Evolutionary conservation across 2,797 vertebrate genomes (phyloP).

Genomic region (Propithecus perrieri): DNA sequence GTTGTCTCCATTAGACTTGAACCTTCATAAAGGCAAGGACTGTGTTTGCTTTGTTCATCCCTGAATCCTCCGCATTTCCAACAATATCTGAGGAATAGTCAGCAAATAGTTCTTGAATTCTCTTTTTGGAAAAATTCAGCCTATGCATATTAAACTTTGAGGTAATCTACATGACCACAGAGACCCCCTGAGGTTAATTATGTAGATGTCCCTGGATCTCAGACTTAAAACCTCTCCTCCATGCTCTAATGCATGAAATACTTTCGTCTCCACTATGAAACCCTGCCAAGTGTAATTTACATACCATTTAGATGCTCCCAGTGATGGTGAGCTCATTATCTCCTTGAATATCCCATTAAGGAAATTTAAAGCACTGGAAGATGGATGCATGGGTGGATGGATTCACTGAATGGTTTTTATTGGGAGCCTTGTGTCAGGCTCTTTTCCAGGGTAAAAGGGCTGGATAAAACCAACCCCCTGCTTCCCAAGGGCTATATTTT

Average conservation of each 20-base stretch:
- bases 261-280: background rate
- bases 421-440: too few relatives aligned
- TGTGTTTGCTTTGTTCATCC: background rate
- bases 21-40: background rate
- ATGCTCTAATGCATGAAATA: accelerated
- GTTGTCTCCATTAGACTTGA: accelerated
- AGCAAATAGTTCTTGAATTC: background rate
- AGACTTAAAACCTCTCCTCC: background rate
- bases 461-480: background rate
- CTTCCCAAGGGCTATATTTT: constrained; percentile 48
- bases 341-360: background rate
- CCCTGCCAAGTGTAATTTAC: background rate
- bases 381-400: background rate
- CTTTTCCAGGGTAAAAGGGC: background rate
- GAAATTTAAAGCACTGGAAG: background rate
- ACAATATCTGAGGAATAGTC: background rate
- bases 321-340: background rate
- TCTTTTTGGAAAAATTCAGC: background rate
- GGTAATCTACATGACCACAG: background rate
- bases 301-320: background rate
- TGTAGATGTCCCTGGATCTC: background rate
- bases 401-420: background rate
- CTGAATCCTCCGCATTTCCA: background rate
- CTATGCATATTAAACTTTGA: background rate
- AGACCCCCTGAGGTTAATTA: background rate